Percentiles rank a stretch among this genome's conserved stretches.
Conservation (phyloP, 2,888 invertebrate species). For the Chesias legatella region DNA sequence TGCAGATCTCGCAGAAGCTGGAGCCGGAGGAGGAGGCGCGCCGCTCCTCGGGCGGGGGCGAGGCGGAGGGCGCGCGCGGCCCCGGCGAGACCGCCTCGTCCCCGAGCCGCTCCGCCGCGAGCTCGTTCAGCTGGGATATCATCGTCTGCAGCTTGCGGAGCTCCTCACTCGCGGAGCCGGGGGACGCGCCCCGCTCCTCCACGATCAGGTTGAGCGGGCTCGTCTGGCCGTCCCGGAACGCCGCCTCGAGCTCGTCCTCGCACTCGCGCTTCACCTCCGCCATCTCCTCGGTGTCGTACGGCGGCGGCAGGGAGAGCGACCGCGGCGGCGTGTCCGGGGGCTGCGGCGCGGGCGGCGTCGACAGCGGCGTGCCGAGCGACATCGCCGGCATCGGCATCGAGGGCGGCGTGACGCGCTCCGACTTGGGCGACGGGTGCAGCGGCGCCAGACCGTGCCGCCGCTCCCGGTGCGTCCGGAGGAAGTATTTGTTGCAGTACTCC, state of each 20-base stretch:
- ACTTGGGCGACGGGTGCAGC: constrained; percentile 57
- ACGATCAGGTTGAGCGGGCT: constrained; percentile 90
- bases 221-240: constrained; percentile 82
- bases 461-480: constrained; percentile 94
- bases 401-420: constrained; percentile 60
- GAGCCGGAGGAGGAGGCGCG: constrained; percentile 83
- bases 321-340: constrained; percentile 84
- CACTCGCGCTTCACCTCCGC: constrained; percentile 78
- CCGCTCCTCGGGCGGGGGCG: constrained; percentile 67
- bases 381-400: constrained; percentile 55
- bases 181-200: constrained; percentile 81
- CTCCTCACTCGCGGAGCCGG: constrained; percentile 88
- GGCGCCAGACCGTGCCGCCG: constrained; percentile 91
- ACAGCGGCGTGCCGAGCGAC: constrained; percentile 53
- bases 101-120: constrained; percentile 81
- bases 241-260: constrained; percentile 65
- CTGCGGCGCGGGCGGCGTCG: constrained; percentile 80
- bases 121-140: constrained; percentile 92
- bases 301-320: constrained; percentile 56
- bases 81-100: constrained; percentile 56
- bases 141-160: constrained; percentile 93
- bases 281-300: constrained; percentile 55
- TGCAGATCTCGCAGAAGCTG: constrained; percentile 98
- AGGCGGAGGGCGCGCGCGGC: constrained; percentile 57
- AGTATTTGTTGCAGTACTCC: constrained; percentile 96